Base-by-base conservation (phyloP, 2,888 invertebrate species). In the Timema podura region DNA sequence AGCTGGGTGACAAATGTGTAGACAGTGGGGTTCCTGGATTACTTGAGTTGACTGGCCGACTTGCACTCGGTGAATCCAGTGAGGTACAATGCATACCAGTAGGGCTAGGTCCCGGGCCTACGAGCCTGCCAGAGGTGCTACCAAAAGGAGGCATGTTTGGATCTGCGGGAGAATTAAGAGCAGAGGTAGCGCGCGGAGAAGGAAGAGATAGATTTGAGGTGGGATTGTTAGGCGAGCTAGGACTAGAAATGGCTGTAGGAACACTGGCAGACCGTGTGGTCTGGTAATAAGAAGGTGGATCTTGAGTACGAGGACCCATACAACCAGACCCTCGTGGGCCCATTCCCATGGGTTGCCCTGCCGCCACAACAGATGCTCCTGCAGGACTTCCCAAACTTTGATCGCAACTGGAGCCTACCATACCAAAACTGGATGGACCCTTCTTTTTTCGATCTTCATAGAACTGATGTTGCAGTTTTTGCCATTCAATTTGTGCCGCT, bases 401-500 rank as follows among this genome's bases (percentile, higher is more conserved):
- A 80, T 80, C 73, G 82, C 83, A 81, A 72, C 84, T 77, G 70
- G 84, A 83, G 66, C 82, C 83, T 74, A 85, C 85, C 83, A 84
- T 85, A 71, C 85, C 83, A 67, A 72, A 54, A 54, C 70, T 70
- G 65, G 72, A 65, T 10, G 71, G 72, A 44, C 73, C 75, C 72
- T 78, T 79, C 78, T 88, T 88, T 76, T 88, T 88, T 77, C 89
- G 87, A 68, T 86, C 86, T 76, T 94, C 93, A 77, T 90, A 90
- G 82, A 91, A 93, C 80, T 94, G 93, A 78, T 92, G 91, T 78
- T 95, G 95, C 75, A 95, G 82, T 81, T 95, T 94, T 77, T 92
- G 91, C 96, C 96, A 96, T 79, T 96, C 95, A 80, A 93, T 87
- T 81, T 91, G 91, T 6, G 88, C 88, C 74, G 86, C 82, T 49